Evolutionary conservation across 2,797 vertebrate genomes (phyloP).

Genomic region (Sylvia borin): DNA sequence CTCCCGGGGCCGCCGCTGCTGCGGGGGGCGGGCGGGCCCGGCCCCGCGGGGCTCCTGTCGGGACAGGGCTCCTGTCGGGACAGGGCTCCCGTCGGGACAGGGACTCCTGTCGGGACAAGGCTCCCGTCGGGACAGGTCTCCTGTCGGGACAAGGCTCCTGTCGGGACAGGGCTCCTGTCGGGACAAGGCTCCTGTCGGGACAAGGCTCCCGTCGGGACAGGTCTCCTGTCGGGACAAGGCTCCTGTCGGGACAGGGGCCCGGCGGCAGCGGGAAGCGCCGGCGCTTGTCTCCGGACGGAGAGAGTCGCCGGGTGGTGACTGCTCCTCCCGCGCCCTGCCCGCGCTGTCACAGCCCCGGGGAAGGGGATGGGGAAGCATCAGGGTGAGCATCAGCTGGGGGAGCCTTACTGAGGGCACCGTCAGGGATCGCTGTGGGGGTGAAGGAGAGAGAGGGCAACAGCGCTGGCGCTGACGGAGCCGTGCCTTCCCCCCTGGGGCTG

Average conservation of each 20-base stretch:
- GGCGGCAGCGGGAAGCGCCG: not conserved
- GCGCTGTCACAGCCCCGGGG: not conserved
- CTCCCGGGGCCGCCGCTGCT: not conserved
- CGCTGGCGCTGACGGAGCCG: accelerated
- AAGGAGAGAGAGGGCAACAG: not conserved
- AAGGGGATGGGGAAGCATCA: too few species aligned
- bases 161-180: not conserved
- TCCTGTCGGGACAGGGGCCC: not conserved
- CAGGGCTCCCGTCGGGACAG: not conserved
- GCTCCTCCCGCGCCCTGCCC: not conserved
- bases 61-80: not conserved
- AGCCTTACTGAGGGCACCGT: accelerated
- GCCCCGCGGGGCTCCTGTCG: not conserved
- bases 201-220: not conserved
- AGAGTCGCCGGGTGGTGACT: accelerated
- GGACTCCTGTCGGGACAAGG: too few species aligned
- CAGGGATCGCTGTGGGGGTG: not conserved
- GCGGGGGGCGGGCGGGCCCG: not conserved
- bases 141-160: not conserved
- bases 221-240: not conserved
- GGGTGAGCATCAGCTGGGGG: not conserved
- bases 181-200: not conserved
- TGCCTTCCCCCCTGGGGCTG: not conserved
- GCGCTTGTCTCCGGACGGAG: too few species aligned
- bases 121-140: too few species aligned